Percentiles rank a stretch among this genome's conserved stretches.
These are phyloP conservation scores for Aphidius colemani DNA, from an alignment of 2,888 invertebrate genomes.

Conservation along the genomic window DNA sequence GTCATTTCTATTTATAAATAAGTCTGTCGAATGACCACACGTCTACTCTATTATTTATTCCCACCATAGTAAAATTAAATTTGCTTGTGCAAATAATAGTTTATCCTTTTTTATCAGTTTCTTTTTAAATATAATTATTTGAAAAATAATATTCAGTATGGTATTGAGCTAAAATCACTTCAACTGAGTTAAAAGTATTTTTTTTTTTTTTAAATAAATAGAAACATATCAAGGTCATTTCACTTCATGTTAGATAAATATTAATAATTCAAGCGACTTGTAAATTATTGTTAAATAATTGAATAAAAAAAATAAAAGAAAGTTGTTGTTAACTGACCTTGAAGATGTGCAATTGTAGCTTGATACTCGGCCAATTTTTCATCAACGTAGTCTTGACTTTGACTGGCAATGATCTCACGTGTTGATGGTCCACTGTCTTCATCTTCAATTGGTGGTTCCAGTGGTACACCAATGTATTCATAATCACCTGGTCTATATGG, in stretches of 20 bases:
- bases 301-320: neutral
- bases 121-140: too few relatives aligned
- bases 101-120: too few relatives aligned
- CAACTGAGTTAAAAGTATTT: too few relatives aligned
- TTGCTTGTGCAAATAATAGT: too few relatives aligned
- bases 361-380: conserved; percentile 93
- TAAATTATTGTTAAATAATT: neutral
- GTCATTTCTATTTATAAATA: conserved; percentile 54
- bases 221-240: neutral
- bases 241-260: neutral
- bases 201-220: too few relatives aligned
- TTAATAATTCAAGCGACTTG: neutral
- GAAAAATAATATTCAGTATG: too few relatives aligned
- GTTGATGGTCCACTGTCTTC: conserved; percentile 83
- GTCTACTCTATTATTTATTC: conserved; percentile 38
- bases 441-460: conserved; percentile 76
- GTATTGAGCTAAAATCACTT: too few relatives aligned
- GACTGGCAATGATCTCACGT: conserved; percentile 90
- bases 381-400: conserved; percentile 93
- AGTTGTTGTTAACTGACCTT: conserved; percentile 59
- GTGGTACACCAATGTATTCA: conserved; percentile 75
- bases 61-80: neutral
- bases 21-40: conserved; percentile 2
- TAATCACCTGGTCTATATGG: conserved; percentile 66
- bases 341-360: conserved; percentile 86